Percentiles rank a stretch among this genome's conserved stretches.
phyloP scores from a whole-genome alignment of 2,888 invertebrate species.

The Sepiola atlantica region DNA sequence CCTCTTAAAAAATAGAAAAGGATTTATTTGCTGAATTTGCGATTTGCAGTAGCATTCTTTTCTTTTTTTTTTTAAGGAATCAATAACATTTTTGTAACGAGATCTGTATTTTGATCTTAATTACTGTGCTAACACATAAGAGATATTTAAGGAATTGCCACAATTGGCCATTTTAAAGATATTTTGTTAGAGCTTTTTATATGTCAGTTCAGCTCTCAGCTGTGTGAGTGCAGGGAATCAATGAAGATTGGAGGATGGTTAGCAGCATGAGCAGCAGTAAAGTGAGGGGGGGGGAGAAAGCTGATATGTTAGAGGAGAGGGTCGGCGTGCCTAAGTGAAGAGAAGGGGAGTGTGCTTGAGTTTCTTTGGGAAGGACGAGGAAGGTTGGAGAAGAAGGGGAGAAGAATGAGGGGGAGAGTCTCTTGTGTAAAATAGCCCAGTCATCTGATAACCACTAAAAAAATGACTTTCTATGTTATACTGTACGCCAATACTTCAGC shows the following conservation, averaged over 20 bases:
- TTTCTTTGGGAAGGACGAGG: neutral
- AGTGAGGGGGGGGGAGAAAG: neutral
- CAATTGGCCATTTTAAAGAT: neutral
- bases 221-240: neutral
- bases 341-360: neutral
- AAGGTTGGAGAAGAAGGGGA: too few species aligned
- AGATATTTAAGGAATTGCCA: neutral
- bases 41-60: neutral
- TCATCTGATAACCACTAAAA: conserved; percentile 3
- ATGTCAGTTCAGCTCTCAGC: neutral
- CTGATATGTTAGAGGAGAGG: neutral
- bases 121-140: neutral
- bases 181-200: neutral
- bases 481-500: too few species aligned
- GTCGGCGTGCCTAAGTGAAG: neutral
- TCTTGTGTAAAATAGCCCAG: neutral
- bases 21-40: neutral
- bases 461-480: neutral
- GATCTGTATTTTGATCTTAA: neutral
- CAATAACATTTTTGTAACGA: neutral
- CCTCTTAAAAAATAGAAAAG: neutral
- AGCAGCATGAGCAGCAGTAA: neutral
- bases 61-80: neutral
- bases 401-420: too few species aligned
- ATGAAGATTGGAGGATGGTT: neutral